A percentile compares a stretch with the other conserved stretches of the same genome.
These are phyloP conservation scores for Pyralis farinalis DNA, from an alignment of 2,888 invertebrate species.

Conservation along the genomic window DNA sequence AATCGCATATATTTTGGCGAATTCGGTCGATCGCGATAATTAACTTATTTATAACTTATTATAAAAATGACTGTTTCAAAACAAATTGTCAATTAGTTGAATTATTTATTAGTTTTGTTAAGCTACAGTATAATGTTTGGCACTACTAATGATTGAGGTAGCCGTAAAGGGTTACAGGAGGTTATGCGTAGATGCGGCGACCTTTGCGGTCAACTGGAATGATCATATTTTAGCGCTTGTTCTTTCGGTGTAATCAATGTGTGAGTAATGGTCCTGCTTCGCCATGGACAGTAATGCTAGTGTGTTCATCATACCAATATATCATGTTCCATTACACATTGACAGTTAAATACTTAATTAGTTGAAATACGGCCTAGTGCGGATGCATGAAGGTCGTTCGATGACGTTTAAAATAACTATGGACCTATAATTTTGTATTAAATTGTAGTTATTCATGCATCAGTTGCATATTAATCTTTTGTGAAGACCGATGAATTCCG, in stretches of 20 bases:
- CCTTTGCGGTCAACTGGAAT: background rate
- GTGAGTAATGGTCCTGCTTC: background rate
- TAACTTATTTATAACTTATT: no score
- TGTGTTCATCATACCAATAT: constrained; percentile 31
- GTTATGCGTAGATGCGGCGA: constrained; percentile 1
- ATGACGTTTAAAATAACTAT: constrained; percentile 33
- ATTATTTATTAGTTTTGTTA: constrained; percentile 4
- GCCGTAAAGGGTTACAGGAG: background rate
- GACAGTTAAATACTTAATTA: constrained; percentile 33
- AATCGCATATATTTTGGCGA: constrained; percentile 42
- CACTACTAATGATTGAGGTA: background rate
- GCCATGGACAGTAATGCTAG: constrained; percentile 37
- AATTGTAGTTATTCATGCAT: constrained; percentile 30
- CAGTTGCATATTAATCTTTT: constrained; percentile 30
- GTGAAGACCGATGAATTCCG: constrained; percentile 26
- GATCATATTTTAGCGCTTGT: constrained; percentile 1
- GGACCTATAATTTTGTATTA: constrained; percentile 28
- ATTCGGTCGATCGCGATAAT: constrained; percentile 44
- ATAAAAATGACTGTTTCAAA: constrained; percentile 43
- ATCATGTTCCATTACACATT: constrained; percentile 27
- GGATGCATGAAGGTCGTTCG: constrained; percentile 26
- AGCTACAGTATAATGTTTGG: no score
- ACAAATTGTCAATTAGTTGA: constrained; percentile 34
- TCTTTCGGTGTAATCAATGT: constrained; percentile 3
- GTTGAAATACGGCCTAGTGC: constrained; percentile 25